Conservation (phyloP, 2,113 vertebrate genomes). For the Phyllostomus hastatus region DNA sequence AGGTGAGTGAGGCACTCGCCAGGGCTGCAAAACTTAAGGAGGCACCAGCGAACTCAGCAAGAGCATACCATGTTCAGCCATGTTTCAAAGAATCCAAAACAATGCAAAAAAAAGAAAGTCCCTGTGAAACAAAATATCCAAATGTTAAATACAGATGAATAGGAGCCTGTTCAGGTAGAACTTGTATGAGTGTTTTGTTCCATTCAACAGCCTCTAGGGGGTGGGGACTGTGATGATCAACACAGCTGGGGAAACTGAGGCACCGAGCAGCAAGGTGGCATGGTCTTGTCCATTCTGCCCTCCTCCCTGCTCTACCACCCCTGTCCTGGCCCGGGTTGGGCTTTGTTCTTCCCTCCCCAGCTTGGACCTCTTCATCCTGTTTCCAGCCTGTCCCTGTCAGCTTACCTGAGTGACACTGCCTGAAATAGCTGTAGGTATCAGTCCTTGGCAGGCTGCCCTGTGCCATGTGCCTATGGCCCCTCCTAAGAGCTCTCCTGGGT, state of each 20-base stretch:
- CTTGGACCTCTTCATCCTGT: background rate
- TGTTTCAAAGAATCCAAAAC: background rate
- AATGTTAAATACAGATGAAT: background rate
- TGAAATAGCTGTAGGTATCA: background rate
- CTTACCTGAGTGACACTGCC: background rate
- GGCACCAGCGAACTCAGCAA: background rate
- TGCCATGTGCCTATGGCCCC: fast-evolving
- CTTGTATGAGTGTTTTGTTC: background rate
- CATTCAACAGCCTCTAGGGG: background rate
- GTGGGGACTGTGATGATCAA: background rate
- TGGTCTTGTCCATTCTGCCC: background rate
- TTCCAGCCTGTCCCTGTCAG: background rate
- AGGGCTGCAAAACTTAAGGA: background rate
- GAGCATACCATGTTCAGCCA: background rate
- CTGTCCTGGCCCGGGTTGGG: background rate
- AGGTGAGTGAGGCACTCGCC: fast-evolving
- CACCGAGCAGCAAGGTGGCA: background rate
- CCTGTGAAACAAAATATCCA: background rate
- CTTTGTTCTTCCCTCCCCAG: background rate
- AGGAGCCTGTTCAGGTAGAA: fast-evolving
- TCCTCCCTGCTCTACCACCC: background rate
- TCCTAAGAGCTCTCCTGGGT: background rate
- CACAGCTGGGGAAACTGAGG: background rate
- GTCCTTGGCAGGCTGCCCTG: background rate
- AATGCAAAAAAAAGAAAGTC: background rate